Percentiles rank a stretch among this genome's conserved stretches.
Conservation (phyloP, 2,888 invertebrate species). For the Limnephilus lunatus region DNA sequence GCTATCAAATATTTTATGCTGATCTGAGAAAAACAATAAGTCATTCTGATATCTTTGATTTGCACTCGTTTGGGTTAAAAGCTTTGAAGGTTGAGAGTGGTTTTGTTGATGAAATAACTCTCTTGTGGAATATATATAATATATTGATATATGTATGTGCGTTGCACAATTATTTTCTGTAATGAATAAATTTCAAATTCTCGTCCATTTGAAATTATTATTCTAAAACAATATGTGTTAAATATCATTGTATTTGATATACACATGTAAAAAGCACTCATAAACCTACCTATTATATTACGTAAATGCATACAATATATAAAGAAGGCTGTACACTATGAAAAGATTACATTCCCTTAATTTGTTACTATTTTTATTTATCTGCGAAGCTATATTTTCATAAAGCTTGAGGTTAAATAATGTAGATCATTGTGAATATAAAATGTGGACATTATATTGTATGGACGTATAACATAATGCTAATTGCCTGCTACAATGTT, state of each 20-base stretch:
- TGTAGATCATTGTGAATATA: background rate
- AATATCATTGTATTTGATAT: background rate
- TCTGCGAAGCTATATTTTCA: background rate
- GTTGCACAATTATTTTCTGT: background rate
- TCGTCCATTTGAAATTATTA: background rate
- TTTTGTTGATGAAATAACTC: background rate
- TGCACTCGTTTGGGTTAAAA: background rate
- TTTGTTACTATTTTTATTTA: background rate
- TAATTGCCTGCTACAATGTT: background rate
- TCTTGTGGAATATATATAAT: background rate
- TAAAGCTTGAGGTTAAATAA: background rate
- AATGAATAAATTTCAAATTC: background rate
- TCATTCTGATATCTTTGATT: background rate
- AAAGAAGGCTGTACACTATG: background rate
- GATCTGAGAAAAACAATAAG: background rate
- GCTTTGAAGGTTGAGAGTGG: background rate
- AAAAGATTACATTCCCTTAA: background rate
- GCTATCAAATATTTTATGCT: no score
- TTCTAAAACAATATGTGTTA: background rate
- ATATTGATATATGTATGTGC: background rate
- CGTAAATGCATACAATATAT: background rate
- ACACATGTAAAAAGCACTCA: background rate
- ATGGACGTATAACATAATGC: background rate
- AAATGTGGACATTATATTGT: background rate
- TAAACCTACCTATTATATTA: background rate